Evolutionary conservation across 2,113 vertebrate species (phyloP).

Genomic region (Rhynchomys soricoides): DNA sequence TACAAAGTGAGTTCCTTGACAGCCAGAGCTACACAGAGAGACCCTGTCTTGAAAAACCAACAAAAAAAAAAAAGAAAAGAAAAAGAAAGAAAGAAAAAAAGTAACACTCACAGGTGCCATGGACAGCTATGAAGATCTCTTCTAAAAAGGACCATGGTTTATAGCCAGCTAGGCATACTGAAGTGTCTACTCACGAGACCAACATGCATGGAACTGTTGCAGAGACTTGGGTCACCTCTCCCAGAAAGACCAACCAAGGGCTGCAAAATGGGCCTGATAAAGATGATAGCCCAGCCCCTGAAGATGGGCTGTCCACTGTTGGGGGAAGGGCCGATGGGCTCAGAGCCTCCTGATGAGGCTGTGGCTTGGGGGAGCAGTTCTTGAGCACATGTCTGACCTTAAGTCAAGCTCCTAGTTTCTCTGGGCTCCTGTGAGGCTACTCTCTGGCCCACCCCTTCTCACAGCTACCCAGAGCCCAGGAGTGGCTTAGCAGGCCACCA

Average conservation of each 20-base stretch:
- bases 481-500: background rate
- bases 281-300: background rate
- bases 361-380: background rate
- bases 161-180: background rate
- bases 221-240: background rate
- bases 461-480: background rate
- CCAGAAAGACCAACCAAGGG: background rate
- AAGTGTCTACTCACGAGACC: accelerated
- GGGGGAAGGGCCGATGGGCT: background rate
- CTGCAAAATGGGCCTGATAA: background rate
- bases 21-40: too few relatives aligned
- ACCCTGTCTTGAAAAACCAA: too few relatives aligned
- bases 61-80: too few relatives aligned
- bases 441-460: background rate
- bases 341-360: background rate
- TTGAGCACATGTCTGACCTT: background rate
- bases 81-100: too few relatives aligned
- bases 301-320: too few relatives aligned
- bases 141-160: background rate
- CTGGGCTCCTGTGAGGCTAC: background rate
- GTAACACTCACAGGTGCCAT: accelerated
- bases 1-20: too few relatives aligned
- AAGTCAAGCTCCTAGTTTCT: background rate
- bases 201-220: too few relatives aligned
- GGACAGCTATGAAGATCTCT: background rate